Conservation (phyloP, 2,888 invertebrate genomes). For the Lissocephala sabroskyi region DNA sequence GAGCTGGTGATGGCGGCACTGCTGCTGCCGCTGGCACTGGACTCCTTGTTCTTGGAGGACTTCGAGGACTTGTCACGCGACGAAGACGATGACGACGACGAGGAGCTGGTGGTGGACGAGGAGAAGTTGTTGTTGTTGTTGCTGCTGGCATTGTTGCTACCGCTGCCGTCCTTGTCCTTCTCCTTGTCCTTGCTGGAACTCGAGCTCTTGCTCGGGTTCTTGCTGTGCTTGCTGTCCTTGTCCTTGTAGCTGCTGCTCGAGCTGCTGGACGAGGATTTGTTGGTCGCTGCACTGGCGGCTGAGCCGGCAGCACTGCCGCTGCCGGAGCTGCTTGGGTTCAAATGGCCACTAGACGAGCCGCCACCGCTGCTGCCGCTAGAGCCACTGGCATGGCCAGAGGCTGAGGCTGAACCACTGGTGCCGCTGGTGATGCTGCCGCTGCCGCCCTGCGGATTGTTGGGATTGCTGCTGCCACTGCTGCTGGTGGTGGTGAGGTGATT, state of each 20-base stretch:
- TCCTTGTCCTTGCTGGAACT: slow-evolving; percentile 70
- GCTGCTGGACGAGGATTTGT: slow-evolving; percentile 4
- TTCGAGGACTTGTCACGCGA: slow-evolving; percentile 71
- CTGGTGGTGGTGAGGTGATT: slow-evolving; percentile 19
- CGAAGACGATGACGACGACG: slow-evolving; percentile 67
- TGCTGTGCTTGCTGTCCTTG: slow-evolving; percentile 72
- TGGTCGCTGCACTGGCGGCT: background rate
- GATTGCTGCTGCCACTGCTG: slow-evolving; percentile 15
- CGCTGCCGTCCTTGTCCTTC: slow-evolving; percentile 44
- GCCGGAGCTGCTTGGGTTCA: slow-evolving; percentile 13
- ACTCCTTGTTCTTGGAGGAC: slow-evolving; percentile 70
- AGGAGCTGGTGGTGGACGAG: slow-evolving; percentile 66
- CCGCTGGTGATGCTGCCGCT: slow-evolving; percentile 17
- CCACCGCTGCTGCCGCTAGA: slow-evolving; percentile 2
- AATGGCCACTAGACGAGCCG: slow-evolving; percentile 7
- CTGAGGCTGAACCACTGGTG: no score
- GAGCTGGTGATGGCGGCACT: background rate
- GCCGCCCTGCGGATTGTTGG: slow-evolving; percentile 17
- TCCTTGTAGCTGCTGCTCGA: slow-evolving; percentile 57
- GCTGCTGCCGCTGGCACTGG: no score
- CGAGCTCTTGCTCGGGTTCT: slow-evolving; percentile 64
- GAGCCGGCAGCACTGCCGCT: slow-evolving; percentile 8
- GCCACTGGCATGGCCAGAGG: slow-evolving; percentile 12
- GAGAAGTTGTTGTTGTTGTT: slow-evolving; percentile 43
- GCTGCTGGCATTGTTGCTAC: slow-evolving; percentile 33